Evolutionary conservation across 2,888 invertebrate genomes (phyloP).

Genomic region (Volucella inflata): DNA sequence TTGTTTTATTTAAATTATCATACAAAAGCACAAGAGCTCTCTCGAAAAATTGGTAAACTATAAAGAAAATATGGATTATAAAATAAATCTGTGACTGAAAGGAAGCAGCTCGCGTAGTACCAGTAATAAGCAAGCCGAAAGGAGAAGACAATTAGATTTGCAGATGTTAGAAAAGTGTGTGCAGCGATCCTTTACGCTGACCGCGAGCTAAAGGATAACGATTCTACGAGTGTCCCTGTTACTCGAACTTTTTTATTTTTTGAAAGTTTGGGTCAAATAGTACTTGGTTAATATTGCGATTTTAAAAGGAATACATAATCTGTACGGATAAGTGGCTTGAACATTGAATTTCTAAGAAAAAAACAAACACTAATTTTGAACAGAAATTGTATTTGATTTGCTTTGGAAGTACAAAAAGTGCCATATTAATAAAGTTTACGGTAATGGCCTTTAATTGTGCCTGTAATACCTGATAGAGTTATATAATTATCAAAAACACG

Average conservation of each 20-base stretch:
- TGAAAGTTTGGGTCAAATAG: too few relatives aligned
- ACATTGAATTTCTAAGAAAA: too few relatives aligned
- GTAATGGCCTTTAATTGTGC: neutral
- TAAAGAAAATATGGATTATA: neutral
- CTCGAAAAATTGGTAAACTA: neutral
- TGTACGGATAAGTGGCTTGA: too few relatives aligned
- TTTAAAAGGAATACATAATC: too few relatives aligned
- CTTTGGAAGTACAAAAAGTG: too few relatives aligned
- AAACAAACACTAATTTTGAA: too few relatives aligned
- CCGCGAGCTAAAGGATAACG: constrained; percentile 29
- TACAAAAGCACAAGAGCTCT: too few relatives aligned
- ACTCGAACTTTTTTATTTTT: neutral
- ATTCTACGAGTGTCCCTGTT: neutral
- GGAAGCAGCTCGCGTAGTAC: neutral
- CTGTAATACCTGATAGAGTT: neutral
- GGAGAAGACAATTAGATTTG: constrained; percentile 49
- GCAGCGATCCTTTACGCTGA: constrained; percentile 19
- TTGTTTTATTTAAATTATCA: too few relatives aligned
- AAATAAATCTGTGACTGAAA: constrained; percentile 3
- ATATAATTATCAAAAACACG: neutral
- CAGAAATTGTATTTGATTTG: too few relatives aligned
- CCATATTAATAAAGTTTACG: too few relatives aligned
- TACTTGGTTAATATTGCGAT: too few relatives aligned
- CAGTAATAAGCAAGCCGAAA: constrained; percentile 51
- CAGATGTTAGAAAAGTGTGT: constrained; percentile 32